Evolutionary conservation across 2,888 invertebrate genomes (phyloP).

Genomic region (Apamea epomidion): DNA sequence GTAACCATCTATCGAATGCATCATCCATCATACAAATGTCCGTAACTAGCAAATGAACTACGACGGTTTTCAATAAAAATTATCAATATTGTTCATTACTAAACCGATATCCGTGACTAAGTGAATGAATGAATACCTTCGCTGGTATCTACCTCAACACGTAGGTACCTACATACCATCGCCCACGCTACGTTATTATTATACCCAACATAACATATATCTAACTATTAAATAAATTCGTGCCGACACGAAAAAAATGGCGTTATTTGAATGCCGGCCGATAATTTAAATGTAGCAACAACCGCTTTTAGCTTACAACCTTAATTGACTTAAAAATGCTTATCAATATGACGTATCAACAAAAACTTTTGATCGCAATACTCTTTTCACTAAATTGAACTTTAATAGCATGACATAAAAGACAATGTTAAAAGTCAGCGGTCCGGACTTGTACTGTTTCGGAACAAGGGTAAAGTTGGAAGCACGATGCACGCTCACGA

Average conservation of each 20-base stretch:
- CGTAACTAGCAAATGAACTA: conserved; percentile 59
- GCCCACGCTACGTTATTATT: conserved; percentile 84
- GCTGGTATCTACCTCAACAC: conserved; percentile 65
- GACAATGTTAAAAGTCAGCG: conserved; percentile 66
- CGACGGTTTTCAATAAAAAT: conserved; percentile 69
- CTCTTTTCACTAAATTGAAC: conserved; percentile 69
- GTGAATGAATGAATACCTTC: conserved; percentile 80
- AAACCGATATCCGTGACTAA: conserved; percentile 78
- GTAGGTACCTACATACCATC: conserved; percentile 71
- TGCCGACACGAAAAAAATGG: conserved; percentile 90
- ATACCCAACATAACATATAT: conserved; percentile 85
- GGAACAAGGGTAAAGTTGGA: conserved; percentile 79
- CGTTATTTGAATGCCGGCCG: conserved; percentile 90
- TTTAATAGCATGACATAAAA: conserved; percentile 66
- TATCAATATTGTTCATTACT: conserved; percentile 72
- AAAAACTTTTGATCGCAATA: conserved; percentile 69
- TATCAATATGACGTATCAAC: conserved; percentile 83
- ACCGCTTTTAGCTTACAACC: conserved; percentile 91
- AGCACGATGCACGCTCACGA: conserved; percentile 91
- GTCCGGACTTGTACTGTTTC: conserved; percentile 78
- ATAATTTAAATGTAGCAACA: conserved; percentile 91
- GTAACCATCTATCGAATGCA: conserved; percentile 26
- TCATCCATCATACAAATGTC: conserved; percentile 41
- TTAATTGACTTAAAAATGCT: conserved; percentile 91
- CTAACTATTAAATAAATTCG: conserved; percentile 88